Evolutionary conservation across 2,797 vertebrate genomes (phyloP), one percentile per base, ranked within the genome.

Genomic region (Bradypodion ventrale): DNA sequence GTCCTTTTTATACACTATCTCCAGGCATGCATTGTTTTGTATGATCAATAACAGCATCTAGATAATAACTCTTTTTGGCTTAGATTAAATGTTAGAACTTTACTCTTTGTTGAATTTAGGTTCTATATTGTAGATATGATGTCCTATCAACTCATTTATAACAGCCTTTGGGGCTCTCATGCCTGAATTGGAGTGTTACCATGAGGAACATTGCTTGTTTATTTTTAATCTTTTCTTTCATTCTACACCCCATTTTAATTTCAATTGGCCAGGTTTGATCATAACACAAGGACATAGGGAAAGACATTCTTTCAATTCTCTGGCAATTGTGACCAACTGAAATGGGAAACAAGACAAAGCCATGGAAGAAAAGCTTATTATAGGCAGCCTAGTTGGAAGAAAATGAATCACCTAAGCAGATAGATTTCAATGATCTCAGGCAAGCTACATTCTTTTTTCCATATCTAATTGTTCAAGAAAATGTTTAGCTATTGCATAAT

Each of bases 401-500:
- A 96, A 96, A 96, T 95, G 95, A 96, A 95, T 96, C 94, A 96
- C 93, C 92, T 94, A 95, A 95, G 94, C 95, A 95, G 94, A 95
- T 94, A 95, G 95, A 93, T 96, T 96, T 96, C 93, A 84, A 90
- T 95, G 95, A 96, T 96, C 95, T 96, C 95, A 90, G 90, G 93
- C 90, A 87, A 96, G 93, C 95, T 92, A 92, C 85, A 7, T 92
- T 95, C 94, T 96, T 96, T 96, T 94, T 96, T 95, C 90, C 89
- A 63, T 80, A 0, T 93, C 94, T 96, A 96, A 97, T 97, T 96
- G 96, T 96, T 96, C 94, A 94, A 93, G 93, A 94, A 95, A 95
- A 96, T 95, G 93, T 95, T 96, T 95, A 95, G 96, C 95, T 97
- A 94, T 92, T 94, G 94, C 94, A 95, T 95, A 96, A 96, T 94